Base-by-base conservation (phyloP, 1,140 invertebrate genomes). In the Ladona fulva region DNA sequence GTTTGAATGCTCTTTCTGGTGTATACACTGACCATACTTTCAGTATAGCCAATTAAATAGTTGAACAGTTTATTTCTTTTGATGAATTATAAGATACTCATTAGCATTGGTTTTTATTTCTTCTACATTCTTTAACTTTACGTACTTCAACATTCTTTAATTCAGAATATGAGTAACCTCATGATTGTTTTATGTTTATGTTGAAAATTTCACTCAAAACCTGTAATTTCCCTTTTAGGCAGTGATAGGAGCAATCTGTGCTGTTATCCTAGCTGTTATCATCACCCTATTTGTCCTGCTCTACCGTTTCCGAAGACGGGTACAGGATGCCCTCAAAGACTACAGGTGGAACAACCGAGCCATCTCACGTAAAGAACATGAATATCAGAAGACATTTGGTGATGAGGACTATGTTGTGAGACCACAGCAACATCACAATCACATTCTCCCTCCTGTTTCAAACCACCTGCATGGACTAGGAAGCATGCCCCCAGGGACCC, bases 301-400 rank as follows among this genome's bases (percentile, higher is more conserved):
- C 37, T 95, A 95, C 83, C 89, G 92, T 80, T 93, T 93, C 81
- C 89, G 94, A 66, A 90, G 92, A 29, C 85, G 87, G 24, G 91
- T 96, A 75, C 89, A 92, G 5, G 92, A 94, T 81, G 89, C 91
- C 24, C 86, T 95, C 37, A 95, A 94, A 83, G 91, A 92, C 81
- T 93, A 93, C 82, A 92, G 93, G 78, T 94, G 92, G 92, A 88
- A 87, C 78, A 94, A 93, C 82, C 90, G 90, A 81, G 88, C 90
- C 5, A 90, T 92, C 77, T 90, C 90, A 1, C 87, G 92, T 10
- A 95, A 95, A 82, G 93, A 95, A 83, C 91, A 93, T 76, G 93
- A 95, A 83, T 95, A 95, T 82, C 93, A 94, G 83, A 95, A 95
- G 85, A 94, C 93, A 1, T 94, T 93, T 83, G 93, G 92, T 22